Base-by-base conservation (phyloP, 2,888 invertebrate species). In the Noctua comes region DNA sequence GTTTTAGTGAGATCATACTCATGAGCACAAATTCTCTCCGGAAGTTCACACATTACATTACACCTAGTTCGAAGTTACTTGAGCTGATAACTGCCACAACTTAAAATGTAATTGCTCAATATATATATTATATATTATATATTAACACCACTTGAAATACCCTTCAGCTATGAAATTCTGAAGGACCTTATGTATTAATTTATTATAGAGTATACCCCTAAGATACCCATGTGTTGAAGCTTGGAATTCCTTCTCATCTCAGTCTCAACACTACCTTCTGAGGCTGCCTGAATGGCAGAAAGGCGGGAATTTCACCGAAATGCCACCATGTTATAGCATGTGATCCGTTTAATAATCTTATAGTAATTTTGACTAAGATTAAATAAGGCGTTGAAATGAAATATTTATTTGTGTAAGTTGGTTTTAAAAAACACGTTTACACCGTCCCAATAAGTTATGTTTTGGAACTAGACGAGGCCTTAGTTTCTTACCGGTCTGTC, bases 131-230 rank as follows among this genome's bases (percentile, higher is more conserved):
- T n/a, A n/a, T 71, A 79, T 65, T 73, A 51, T 73, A 36, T 27
- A 68, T 51, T 73, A 77, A 80, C 51, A 79, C 71, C 68, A 24
- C 71, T 79, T 65, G 62, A 77, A 81, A 76, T 79, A 69, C 69
- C 57, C 68, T 76, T 80, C 57, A 77, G 57, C 48, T 76, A 69
- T 65, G 70, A 76, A 77, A 76, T 80, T 78, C 62, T 78, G 27
- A 70, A 87, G 73, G 74, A 48, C 27, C 59, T 57, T 7, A 79
- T 59, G 51, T 84, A 84, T 81, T 77, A 72, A 87, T 86, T 82
- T 80, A 77, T 84, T 74, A 75, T 75, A 80, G 70, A 76, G 76
- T 86, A 76, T 54, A 62, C 59, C 31, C 46, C 31, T 70, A 40
- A 71, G 43, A 65, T 71, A 83, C 43, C 43, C 40, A 72, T 27